Evolutionary conservation across 2,888 invertebrate genomes (phyloP).

Genomic region (Temnothorax rugatulus): DNA sequence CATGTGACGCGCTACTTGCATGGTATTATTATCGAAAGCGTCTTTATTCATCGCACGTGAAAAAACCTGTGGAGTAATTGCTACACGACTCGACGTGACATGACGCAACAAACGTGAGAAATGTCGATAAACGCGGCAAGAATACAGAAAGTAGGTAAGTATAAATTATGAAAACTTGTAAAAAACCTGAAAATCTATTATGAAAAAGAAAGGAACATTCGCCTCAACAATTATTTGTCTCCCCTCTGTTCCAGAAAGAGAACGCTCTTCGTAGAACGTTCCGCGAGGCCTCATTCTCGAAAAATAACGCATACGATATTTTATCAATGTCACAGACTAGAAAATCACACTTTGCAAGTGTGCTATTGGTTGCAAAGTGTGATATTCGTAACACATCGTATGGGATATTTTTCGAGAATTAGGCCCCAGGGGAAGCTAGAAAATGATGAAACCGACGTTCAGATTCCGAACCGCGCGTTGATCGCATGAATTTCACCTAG

Average conservation of each 20-base stretch:
- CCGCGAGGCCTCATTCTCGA: too few species aligned
- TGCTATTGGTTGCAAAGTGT: too few species aligned
- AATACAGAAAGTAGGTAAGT: background rate
- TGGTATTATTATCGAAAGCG: background rate
- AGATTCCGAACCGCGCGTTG: too few species aligned
- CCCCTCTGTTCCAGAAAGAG: background rate
- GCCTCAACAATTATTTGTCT: background rate
- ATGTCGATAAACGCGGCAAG: background rate
- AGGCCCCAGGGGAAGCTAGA: background rate
- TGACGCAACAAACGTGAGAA: background rate
- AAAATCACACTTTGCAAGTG: too few species aligned
- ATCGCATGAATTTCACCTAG: constrained; percentile 73
- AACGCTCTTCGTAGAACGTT: background rate
- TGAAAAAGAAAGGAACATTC: background rate
- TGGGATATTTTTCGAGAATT: too few species aligned
- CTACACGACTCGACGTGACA: background rate
- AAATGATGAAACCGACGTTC: background rate
- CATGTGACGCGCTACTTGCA: background rate
- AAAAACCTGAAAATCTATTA: background rate
- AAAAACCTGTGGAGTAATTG: background rate
- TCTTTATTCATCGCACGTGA: background rate
- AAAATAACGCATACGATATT: too few species aligned
- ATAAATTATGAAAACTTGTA: background rate
- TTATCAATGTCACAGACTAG: too few species aligned
- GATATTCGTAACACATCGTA: too few species aligned